Evolutionary conservation across 53 echinoderm and acorn worm genomes (phyloP), one percentile per base, ranked within the genome.

Genomic region (Echinometra lucunter): DNA sequence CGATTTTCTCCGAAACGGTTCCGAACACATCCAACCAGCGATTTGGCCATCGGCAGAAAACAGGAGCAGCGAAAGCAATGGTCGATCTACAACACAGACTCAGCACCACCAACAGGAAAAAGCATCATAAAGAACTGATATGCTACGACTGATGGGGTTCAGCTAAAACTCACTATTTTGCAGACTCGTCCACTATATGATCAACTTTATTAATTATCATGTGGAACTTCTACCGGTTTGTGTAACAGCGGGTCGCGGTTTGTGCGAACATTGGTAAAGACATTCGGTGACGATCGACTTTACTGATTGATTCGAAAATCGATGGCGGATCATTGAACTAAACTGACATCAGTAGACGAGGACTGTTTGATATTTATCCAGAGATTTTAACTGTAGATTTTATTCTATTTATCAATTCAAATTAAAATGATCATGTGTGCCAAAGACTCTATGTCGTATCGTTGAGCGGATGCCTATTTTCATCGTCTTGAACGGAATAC

Each of bases 11-110:
- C 15, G 96, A 96, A 8, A 90, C 94, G 17, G 96, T 98, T 35
- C 99, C 99, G 17, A 98, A 98, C 92, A 98, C 99, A 16, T 94
- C 95, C 32, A 98, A 95, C 67, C 97, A 98, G 83, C 94, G 60
- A 21, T 94, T 97, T 16, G 99, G 99, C 11, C 97, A 98, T 82
- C 91, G 96, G 91, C 98, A 97, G 89, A 95, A 96, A 30, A 97
- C 98, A 18, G 96, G 96, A 63, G 94, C 95, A 45, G 96, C 99
- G 1, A 95, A 92, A 45, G 78, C 97, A 17, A 98, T 98, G 99
- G 96, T 98, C 34, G 82, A 91, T 42, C 91, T 98, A 44, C 97
- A 98, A 85, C 96, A 98, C 83, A 95, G 95, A 92, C 95, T 98
- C 45, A 97, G 97, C 57, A 92, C 91, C 45, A 95, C 96, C 9